These are phyloP conservation scores for Mesaphorura yosii DNA, from an alignment of 1,140 invertebrate species.

Conservation along the genomic window DNA sequence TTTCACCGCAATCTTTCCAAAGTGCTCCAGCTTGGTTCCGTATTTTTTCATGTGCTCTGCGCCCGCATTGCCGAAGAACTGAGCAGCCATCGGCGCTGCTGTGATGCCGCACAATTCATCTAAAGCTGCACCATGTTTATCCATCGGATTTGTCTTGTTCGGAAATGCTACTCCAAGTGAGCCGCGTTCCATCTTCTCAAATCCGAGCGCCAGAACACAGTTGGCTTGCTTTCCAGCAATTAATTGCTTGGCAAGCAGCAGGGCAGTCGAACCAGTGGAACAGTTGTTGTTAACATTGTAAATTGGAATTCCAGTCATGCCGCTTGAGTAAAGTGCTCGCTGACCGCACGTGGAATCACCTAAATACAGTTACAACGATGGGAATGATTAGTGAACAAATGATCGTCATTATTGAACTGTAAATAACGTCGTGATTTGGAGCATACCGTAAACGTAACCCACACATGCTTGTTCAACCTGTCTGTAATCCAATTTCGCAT, in stretches of 20 bases:
- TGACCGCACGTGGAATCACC: constrained; percentile 94
- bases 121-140: constrained; percentile 82
- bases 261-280: constrained; percentile 84
- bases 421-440: constrained; percentile 8
- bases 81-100: constrained; percentile 72
- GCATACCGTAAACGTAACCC: constrained; percentile 82
- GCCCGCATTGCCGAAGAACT: constrained; percentile 94
- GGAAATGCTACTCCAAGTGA: constrained; percentile 64
- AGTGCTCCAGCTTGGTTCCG: constrained; percentile 80
- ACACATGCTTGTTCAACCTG: constrained; percentile 78
- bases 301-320: constrained; percentile 92
- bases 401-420: not conserved
- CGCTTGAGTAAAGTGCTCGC: constrained; percentile 83
- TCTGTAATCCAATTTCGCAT: constrained; percentile 68
- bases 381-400: not conserved
- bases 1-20: constrained; percentile 95
- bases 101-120: constrained; percentile 64
- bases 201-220: constrained; percentile 85
- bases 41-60: constrained; percentile 95
- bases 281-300: constrained; percentile 99
- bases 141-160: constrained; percentile 86
- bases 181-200: constrained; percentile 95
- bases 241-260: constrained; percentile 80
- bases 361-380: constrained; percentile 32
- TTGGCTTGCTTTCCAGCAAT: constrained; percentile 60